phyloP scores from a whole-genome alignment of 2,113 vertebrate genomes.

The Cervus canadensis region DNA sequence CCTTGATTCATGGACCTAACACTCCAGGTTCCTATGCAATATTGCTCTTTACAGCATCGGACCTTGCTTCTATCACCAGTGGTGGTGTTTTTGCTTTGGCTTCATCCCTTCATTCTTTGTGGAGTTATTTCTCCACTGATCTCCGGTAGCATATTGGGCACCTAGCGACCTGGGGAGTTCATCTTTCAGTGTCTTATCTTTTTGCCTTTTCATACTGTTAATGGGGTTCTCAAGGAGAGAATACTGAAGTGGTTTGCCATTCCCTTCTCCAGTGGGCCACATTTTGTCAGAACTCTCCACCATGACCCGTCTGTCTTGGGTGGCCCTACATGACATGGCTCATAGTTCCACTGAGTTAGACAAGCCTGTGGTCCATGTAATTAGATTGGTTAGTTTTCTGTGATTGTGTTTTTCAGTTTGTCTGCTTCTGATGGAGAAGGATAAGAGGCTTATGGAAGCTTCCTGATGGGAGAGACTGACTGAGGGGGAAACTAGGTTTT shows the following conservation, averaged over 20 bases:
- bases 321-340: neutral
- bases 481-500: neutral
- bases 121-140: neutral
- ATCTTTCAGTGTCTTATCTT: neutral
- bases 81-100: neutral
- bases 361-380: neutral
- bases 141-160: neutral
- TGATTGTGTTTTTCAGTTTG: neutral
- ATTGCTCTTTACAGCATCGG: neutral
- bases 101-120: neutral
- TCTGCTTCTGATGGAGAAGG: neutral
- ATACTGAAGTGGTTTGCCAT: neutral
- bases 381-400: neutral
- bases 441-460: neutral
- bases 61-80: neutral
- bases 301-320: neutral
- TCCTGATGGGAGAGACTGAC: neutral
- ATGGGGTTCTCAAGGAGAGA: neutral
- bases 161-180: fast-evolving
- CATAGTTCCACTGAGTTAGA: neutral
- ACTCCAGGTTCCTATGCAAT: neutral
- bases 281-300: neutral
- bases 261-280: neutral
- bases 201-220: neutral
- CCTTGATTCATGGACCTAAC: neutral